Evolutionary conservation across 2,797 vertebrate species (phyloP).

Genomic region (Phataginus tetradactyla): DNA sequence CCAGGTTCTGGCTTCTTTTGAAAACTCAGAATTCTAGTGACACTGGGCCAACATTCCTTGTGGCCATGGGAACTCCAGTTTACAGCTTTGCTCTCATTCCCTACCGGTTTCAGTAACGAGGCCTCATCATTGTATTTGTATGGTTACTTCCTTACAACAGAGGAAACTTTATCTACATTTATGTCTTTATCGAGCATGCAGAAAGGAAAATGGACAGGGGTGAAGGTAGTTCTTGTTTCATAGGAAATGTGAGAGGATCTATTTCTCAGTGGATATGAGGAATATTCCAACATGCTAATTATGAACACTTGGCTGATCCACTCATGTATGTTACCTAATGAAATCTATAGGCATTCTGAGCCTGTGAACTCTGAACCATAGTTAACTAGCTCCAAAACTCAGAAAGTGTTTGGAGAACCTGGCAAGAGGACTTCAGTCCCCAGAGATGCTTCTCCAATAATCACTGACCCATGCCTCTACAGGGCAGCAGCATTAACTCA

Average conservation of each 20-base stretch:
- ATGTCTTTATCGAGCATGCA: not conserved
- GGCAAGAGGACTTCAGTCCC: slow-evolving; percentile 9
- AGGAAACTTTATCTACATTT: not conserved
- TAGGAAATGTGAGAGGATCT: not conserved
- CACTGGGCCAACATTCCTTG: no score
- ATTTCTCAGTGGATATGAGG: not conserved
- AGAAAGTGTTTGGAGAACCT: not conserved
- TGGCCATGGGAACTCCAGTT: not conserved
- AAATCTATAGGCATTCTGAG: not conserved
- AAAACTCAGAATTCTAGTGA: not conserved
- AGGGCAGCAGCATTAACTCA: not conserved
- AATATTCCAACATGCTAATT: not conserved
- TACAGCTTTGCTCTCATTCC: not conserved
- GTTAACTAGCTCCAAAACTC: not conserved
- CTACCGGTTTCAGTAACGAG: not conserved
- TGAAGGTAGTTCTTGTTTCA: not conserved
- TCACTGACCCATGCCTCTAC: not conserved
- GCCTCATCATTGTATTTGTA: not conserved
- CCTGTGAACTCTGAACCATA: slow-evolving; percentile 23
- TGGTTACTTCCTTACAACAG: not conserved
- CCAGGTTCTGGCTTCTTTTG: slow-evolving; percentile 27
- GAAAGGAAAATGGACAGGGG: not conserved
- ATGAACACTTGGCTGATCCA: not conserved
- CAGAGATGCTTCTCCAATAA: not conserved
- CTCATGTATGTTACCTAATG: not conserved